These are phyloP conservation scores for Pelusios castaneus DNA, from an alignment of 2,113 vertebrate species.

Conservation along the genomic window DNA sequence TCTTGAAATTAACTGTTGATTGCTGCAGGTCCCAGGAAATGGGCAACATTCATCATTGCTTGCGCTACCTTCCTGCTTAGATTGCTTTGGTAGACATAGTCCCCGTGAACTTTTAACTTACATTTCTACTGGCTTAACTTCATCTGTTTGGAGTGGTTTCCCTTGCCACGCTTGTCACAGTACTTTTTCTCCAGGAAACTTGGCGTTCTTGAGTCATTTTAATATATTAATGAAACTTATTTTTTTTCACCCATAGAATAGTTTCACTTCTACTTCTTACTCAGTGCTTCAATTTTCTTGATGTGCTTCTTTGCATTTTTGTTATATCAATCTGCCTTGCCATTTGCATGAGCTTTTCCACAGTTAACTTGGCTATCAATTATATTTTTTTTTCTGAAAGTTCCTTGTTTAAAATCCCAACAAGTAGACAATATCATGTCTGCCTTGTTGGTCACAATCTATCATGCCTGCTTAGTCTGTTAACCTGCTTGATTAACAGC, in stretches of 20 bases:
- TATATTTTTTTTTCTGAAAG: neutral
- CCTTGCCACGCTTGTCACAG: neutral
- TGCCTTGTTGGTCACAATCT: fast-evolving
- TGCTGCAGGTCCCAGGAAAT: neutral
- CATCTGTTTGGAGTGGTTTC: neutral
- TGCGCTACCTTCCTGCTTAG: neutral
- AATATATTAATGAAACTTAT: neutral
- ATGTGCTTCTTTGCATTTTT: neutral
- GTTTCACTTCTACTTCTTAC: neutral
- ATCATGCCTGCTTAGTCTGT: no score
- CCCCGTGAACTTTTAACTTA: neutral
- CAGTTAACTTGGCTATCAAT: neutral
- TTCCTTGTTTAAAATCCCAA: neutral
- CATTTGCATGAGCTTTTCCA: neutral
- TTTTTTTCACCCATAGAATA: neutral
- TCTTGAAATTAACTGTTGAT: neutral
- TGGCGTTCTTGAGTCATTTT: neutral
- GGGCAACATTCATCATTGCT: neutral
- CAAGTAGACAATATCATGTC: neutral
- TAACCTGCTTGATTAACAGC: neutral
- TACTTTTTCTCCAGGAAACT: neutral
- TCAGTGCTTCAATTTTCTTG: neutral
- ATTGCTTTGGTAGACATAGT: neutral
- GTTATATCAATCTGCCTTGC: neutral
- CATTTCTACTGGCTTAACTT: neutral